Conservation (phyloP, 1,140 invertebrate species). For the Lordiphosa stackelbergi region DNA sequence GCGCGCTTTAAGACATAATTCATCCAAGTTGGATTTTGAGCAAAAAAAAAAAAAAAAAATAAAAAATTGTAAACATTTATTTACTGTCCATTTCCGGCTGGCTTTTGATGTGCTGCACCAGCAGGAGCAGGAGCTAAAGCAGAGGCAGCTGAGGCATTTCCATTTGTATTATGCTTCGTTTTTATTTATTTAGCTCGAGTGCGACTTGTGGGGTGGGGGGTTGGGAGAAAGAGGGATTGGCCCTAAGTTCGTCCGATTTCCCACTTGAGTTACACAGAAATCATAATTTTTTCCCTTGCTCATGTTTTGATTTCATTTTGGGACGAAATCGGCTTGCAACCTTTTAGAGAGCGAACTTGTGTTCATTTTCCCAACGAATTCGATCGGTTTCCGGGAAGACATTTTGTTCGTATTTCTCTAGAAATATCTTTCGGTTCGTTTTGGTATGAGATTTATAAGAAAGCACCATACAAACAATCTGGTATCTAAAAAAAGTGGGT, state of each 20-base stretch:
- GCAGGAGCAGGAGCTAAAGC: neutral
- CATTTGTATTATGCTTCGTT: conserved; percentile 48
- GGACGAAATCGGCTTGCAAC: too few relatives aligned
- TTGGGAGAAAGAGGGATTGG: too few relatives aligned
- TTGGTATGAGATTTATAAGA: too few relatives aligned
- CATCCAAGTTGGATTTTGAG: conserved; percentile 20
- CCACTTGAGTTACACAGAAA: conserved; percentile 27
- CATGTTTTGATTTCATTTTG: too few relatives aligned
- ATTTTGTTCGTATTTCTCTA: too few relatives aligned
- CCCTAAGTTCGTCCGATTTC: conserved; percentile 25
- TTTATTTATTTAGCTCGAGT: conserved; percentile 55
- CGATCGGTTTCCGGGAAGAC: too few relatives aligned
- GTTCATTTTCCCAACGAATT: too few relatives aligned
- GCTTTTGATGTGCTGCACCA: conserved; percentile 50
- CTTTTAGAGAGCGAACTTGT: too few relatives aligned
- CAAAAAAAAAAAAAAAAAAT: conserved; percentile 22
- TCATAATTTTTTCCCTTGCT: neutral
- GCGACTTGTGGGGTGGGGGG: too few relatives aligned
- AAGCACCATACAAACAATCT: too few relatives aligned
- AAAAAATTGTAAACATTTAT: conserved; percentile 72
- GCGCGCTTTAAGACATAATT: conserved; percentile 12
- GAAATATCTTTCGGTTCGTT: too few relatives aligned
- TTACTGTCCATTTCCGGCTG: conserved; percentile 69
- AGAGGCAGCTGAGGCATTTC: conserved; percentile 33
- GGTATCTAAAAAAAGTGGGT: too few relatives aligned